phyloP scores from a whole-genome alignment of 2,797 vertebrate genomes.

The Pangasius macronema region DNA sequence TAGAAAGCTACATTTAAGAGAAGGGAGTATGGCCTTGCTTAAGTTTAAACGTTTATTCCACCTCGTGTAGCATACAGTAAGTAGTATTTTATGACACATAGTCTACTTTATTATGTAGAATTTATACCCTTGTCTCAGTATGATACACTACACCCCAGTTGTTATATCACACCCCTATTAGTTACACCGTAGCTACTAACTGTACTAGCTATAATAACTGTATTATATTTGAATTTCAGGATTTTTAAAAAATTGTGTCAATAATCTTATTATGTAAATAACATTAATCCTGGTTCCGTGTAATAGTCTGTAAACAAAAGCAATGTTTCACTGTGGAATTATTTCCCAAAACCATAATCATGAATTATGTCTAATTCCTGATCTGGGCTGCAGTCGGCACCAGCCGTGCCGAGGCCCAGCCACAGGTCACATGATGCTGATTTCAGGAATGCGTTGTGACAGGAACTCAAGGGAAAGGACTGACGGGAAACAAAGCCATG shows the following conservation, averaged over 20 bases:
- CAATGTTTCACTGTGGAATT: not conserved
- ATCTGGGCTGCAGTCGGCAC: not conserved
- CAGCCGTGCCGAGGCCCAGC: not conserved
- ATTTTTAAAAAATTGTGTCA: not conserved
- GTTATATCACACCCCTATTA: not conserved
- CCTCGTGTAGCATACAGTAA: not conserved
- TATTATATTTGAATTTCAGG: not conserved
- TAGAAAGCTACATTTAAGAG: not conserved
- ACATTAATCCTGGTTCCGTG: not conserved
- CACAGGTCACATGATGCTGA: slow-evolving; percentile 11
- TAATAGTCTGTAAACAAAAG: not conserved
- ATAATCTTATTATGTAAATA: not conserved
- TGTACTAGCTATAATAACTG: too few species aligned
- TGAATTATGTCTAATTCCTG: not conserved
- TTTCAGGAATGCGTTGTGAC: slow-evolving; percentile 35
- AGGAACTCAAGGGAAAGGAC: slow-evolving; percentile 34
- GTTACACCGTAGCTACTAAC: not conserved
- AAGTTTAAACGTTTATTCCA: too few species aligned
- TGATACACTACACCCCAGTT: not conserved
- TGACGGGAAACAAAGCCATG: slow-evolving; percentile 57
- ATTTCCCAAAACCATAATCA: not conserved
- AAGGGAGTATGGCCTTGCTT: not conserved
- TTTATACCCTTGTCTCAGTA: not conserved
- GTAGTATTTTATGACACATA: not conserved
- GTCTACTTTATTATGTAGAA: not conserved